phyloP scores from a whole-genome alignment of 2,888 invertebrate species.

The Proisotoma minuta region DNA sequence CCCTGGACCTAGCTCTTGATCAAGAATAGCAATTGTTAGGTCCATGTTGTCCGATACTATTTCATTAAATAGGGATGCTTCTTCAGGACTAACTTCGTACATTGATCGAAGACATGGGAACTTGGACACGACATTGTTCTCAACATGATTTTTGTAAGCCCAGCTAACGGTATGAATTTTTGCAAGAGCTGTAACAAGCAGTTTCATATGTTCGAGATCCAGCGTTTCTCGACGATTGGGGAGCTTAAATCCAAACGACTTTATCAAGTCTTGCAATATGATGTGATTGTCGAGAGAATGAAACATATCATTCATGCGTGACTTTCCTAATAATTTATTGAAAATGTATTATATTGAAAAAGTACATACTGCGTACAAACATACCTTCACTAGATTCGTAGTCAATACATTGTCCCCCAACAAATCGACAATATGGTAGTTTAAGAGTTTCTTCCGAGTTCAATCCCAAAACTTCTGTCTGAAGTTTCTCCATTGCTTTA shows the following conservation, averaged over 20 bases:
- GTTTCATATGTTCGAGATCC: conserved; percentile 20
- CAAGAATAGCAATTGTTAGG: background rate
- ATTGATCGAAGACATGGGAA: conserved; percentile 7
- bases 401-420: too few species aligned
- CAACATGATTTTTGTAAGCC: conserved; percentile 21
- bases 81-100: background rate
- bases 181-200: conserved; percentile 19
- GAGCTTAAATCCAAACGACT: conserved; percentile 14
- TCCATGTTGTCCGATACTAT: conserved; percentile 10
- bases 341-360: too few species aligned
- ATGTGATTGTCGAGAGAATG: conserved; percentile 24
- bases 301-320: too few species aligned
- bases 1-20: background rate
- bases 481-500: background rate
- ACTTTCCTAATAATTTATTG: too few species aligned
- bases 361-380: too few species aligned
- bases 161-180: conserved; percentile 32
- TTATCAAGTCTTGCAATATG: conserved; percentile 21
- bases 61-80: conserved; percentile 8
- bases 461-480: background rate
- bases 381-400: too few species aligned
- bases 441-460: background rate
- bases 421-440: background rate
- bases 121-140: background rate
- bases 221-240: conserved; percentile 9